Evolutionary conservation across 2,113 vertebrate species (phyloP), one percentile per base, ranked within the genome.

Genomic region (Varanus komodoensis): DNA sequence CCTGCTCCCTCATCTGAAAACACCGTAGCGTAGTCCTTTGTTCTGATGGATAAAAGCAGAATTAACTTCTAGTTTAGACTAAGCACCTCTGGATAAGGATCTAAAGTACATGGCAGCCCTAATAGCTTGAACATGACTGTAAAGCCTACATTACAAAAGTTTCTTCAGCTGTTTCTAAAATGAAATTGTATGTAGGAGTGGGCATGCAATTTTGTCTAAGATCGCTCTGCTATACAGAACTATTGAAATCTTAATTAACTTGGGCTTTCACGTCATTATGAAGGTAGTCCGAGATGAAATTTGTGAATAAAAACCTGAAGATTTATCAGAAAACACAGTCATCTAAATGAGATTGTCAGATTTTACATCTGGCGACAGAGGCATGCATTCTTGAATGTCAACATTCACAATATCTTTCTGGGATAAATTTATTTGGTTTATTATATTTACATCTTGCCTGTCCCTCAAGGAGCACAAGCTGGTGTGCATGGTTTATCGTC

Each of bases 131-230:
- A 4, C 67, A 25, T 88, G 64, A 38, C 64, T 0, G 8, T 91
- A 91, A 87, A 91, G 90, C 21, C 38, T 32, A 71, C 48, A 57
- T 73, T 50, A 84, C 61, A 78, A 89, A 93, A 21, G 3, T 82
- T 79, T 61, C 52, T 17, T 21, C 8, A 61, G 17, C 52, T 61
- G 4, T 17, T n/a, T 74, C 54, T n/a, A 34, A 1, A 38, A 38
- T 64, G 34, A 61, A 23, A 82, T 61, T 82, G 80, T 21, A 7
- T 34, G 54, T 6, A 23, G 7, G 54, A 38, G 54, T 64, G 3
- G 6, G 23, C 17, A 15, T 1, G 23, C 91, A 15, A 4, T 79
- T 81, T 92, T 86, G 75, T 34, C 32, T 82, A 23, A 61, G 32
- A 32, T 23, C 1, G 11, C 3, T 52, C 48, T 52, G 3, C 29